These are phyloP conservation scores for Epirrhoe alternata DNA, from an alignment of 2,888 invertebrate species.

Conservation along the genomic window DNA sequence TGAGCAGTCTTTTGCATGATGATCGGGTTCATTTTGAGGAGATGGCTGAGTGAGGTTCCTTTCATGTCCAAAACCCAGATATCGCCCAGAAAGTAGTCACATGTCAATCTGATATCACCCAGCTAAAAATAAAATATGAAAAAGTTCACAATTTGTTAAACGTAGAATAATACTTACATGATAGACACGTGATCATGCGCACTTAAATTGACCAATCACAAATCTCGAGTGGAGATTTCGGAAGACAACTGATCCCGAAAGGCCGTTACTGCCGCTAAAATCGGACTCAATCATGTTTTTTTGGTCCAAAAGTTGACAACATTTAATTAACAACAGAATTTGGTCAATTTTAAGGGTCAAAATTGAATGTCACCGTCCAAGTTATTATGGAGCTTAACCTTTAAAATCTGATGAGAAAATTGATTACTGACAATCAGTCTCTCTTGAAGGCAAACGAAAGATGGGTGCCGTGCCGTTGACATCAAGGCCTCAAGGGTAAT, in stretches of 20 bases:
- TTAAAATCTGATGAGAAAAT: slow-evolving; percentile 6
- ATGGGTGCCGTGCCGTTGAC: slow-evolving; percentile 5
- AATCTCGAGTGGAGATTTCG: too few species aligned
- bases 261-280: too few species aligned
- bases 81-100: slow-evolving; percentile 72
- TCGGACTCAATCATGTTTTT: neutral
- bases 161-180: too few species aligned
- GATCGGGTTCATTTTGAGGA: slow-evolving; percentile 70
- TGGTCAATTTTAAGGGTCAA: neutral
- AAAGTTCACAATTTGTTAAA: neutral
- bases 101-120: slow-evolving; percentile 70
- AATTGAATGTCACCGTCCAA: neutral
- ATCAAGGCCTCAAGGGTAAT: neutral
- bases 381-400: slow-evolving; percentile 4
- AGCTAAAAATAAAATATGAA: slow-evolving; percentile 56
- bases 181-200: too few species aligned
- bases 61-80: slow-evolving; percentile 76
- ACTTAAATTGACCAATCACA: too few species aligned
- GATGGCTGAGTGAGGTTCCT: slow-evolving; percentile 63
- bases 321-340: neutral
- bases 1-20: slow-evolving; percentile 67
- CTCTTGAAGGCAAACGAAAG: slow-evolving; percentile 13
- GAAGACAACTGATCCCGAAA: too few species aligned
- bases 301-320: neutral
- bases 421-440: slow-evolving; percentile 5